phyloP scores from a whole-genome alignment of 2,888 invertebrate genomes.

The Cyclophora punctaria region DNA sequence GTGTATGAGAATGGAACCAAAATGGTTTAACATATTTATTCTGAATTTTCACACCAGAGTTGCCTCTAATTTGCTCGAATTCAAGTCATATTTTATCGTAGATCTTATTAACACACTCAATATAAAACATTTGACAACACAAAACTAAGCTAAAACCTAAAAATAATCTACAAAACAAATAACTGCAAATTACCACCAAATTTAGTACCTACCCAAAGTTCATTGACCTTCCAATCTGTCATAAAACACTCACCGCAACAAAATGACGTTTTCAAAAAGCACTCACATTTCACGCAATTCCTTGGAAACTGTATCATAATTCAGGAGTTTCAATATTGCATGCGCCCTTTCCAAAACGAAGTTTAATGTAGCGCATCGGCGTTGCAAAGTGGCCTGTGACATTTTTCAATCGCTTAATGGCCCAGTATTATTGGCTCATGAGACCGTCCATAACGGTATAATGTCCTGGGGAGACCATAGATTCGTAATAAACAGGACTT shows the following conservation, averaged over 20 bases:
- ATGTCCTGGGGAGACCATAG: constrained; percentile 29
- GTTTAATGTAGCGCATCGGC: constrained; percentile 46
- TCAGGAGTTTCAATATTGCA: constrained; percentile 29
- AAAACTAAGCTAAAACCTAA: too few species aligned
- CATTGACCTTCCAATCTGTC: too few species aligned
- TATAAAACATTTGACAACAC: too few species aligned
- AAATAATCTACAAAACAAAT: too few species aligned
- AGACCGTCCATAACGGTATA: constrained; percentile 40
- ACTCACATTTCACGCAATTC: constrained; percentile 1
- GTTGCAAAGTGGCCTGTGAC: constrained; percentile 49
- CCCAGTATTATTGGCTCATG: constrained; percentile 46
- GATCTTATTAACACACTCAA: too few species aligned
- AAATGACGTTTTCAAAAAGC: neutral
- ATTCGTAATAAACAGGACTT: constrained; percentile 3
- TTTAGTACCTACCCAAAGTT: neutral
- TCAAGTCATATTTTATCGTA: too few species aligned
- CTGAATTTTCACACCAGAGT: too few species aligned
- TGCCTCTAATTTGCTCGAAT: too few species aligned
- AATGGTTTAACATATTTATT: too few species aligned
- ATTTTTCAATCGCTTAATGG: constrained; percentile 56
- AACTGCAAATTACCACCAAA: neutral
- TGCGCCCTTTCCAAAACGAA: constrained; percentile 26
- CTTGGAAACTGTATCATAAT: constrained; percentile 25
- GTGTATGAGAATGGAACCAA: too few species aligned
- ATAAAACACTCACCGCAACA: too few species aligned